These are phyloP conservation scores for Mesoligia furuncula DNA, from an alignment of 2,888 invertebrate species.

Conservation along the genomic window DNA sequence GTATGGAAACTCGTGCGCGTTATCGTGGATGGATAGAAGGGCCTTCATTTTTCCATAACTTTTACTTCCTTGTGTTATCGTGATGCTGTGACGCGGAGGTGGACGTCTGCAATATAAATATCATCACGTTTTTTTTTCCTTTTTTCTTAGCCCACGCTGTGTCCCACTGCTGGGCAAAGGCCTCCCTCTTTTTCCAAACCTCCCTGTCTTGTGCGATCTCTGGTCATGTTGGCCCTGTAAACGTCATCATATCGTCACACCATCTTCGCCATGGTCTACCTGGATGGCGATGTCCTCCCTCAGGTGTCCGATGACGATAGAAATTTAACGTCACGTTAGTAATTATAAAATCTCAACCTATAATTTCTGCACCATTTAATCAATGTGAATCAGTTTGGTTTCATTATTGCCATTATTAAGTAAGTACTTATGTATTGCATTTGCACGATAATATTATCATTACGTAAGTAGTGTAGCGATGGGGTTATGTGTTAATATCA, in stretches of 20 bases:
- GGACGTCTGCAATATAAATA: no score
- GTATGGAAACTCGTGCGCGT: background rate
- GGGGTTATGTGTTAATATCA: conserved; percentile 46
- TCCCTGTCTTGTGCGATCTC: no score
- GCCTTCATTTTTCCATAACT: background rate
- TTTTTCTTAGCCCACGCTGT: no score
- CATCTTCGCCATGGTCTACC: no score
- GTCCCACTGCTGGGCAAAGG: no score
- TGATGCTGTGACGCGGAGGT: background rate
- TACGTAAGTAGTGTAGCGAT: conserved; percentile 12
- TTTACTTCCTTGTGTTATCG: background rate
- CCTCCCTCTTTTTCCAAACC: no score
- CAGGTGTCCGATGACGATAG: no score
- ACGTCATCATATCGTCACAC: no score
- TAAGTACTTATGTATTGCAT: conserved; percentile 9
- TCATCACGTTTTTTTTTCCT: background rate
- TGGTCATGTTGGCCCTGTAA: no score
- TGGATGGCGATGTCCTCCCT: no score
- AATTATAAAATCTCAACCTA: background rate
- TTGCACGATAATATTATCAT: conserved; percentile 42
- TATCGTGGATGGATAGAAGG: background rate
- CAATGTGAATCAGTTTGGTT: background rate
- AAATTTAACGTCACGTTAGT: background rate
- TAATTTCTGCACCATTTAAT: background rate
- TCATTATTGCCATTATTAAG: conserved; percentile 7